Percentiles rank a stretch among this genome's conserved stretches.
phyloP scores from a whole-genome alignment of 2,113 vertebrate genomes.

The Crocuta crocuta region DNA sequence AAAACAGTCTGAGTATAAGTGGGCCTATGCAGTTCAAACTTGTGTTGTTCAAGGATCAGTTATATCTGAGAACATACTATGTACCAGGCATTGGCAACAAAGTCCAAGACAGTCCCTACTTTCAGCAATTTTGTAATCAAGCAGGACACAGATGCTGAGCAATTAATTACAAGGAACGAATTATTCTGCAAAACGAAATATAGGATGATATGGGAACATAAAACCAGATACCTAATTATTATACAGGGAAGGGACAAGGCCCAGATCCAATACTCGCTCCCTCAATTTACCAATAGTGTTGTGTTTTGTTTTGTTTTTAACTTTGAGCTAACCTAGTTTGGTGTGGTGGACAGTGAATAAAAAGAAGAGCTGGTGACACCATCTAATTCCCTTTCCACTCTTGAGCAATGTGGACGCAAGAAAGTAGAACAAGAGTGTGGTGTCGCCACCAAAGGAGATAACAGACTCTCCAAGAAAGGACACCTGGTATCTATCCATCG shows the following conservation, averaged over 20 bases:
- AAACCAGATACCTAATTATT: neutral
- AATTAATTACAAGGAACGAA: slow-evolving; percentile 16
- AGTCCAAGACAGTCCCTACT: neutral
- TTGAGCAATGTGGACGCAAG: neutral
- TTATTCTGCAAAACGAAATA: slow-evolving; percentile 14
- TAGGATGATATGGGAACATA: neutral
- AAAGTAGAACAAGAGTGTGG: neutral
- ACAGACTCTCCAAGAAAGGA: neutral
- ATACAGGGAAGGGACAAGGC: neutral
- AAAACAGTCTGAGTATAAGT: neutral
- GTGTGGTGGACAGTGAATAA: neutral
- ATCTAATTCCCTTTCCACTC: neutral
- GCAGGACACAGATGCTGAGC: neutral
- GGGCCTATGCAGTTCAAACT: neutral
- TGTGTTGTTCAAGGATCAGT: neutral
- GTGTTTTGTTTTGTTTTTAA: slow-evolving; percentile 19
- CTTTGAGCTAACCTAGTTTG: neutral
- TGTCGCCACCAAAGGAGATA: neutral
- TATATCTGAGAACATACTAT: neutral
- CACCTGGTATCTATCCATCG: neutral
- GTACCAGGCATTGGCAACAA: neutral
- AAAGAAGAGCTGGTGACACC: neutral
- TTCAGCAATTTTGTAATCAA: neutral
- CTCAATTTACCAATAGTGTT: neutral
- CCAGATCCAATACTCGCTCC: slow-evolving; percentile 19